Conservation (phyloP, 2,888 invertebrate genomes). For the Harpagoxenus sublaevis region DNA sequence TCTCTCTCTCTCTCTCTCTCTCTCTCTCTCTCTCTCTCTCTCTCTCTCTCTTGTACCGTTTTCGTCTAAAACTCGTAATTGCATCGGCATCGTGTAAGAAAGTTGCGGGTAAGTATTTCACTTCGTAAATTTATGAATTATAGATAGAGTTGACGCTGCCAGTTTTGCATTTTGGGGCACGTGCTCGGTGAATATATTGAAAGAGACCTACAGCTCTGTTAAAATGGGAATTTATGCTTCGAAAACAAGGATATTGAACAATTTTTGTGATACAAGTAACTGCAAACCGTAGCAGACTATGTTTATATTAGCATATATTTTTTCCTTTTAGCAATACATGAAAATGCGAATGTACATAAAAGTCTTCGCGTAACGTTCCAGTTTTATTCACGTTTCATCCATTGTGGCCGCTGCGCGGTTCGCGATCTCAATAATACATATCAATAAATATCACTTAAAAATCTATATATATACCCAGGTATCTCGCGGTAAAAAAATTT, state of each 20-base stretch:
- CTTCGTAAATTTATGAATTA: conserved; percentile 5
- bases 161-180: conserved; percentile 12
- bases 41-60: not conserved
- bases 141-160: conserved; percentile 7
- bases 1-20: not conserved
- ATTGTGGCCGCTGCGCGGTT: not conserved
- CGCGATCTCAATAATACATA: not conserved
- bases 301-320: conserved; percentile 1
- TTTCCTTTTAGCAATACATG: conserved; percentile 1
- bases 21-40: not conserved
- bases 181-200: not conserved
- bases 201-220: not conserved
- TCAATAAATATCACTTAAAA: conserved; percentile 49
- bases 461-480: conserved; percentile 21
- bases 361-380: not conserved
- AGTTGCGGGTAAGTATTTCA: conserved; percentile 8
- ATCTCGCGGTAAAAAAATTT: conserved; percentile 27
- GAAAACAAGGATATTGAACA: conserved; percentile 11
- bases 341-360: not conserved
- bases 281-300: not conserved
- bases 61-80: conserved; percentile 19
- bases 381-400: conserved; percentile 2
- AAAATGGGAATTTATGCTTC: not conserved
- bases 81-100: not conserved
- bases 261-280: conserved; percentile 9